A percentile compares a stretch with the other conserved stretches of the same genome.
Conservation (phyloP, 2,888 invertebrate species). For the Germaria angustata region DNA sequence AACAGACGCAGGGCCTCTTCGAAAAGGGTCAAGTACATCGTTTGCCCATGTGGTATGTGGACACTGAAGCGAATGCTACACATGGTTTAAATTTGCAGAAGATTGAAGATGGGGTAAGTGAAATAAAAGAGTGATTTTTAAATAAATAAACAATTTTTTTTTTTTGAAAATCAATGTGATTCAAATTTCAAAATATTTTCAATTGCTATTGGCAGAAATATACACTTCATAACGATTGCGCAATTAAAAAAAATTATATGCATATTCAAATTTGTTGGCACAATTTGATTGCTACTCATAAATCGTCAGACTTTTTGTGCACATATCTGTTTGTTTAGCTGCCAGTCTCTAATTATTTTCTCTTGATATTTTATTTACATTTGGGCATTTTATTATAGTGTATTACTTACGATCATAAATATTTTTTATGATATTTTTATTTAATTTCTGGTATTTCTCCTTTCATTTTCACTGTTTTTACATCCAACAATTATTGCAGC, state of each 20-base stretch:
- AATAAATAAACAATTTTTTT: too few species aligned
- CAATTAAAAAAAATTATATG: not conserved
- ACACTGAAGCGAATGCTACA: constrained; percentile 88
- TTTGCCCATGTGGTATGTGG: constrained; percentile 90
- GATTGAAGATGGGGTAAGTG: constrained; percentile 81
- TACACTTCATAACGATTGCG: not conserved
- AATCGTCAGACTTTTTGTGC: not conserved
- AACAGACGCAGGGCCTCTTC: constrained; percentile 88
- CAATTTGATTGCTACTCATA: not conserved
- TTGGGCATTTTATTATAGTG: not conserved
- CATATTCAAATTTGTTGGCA: not conserved
- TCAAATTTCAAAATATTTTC: constrained; percentile 3
- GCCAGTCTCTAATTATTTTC: not conserved
- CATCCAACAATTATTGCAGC: not conserved
- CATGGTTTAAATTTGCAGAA: constrained; percentile 90
- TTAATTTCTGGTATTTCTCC: constrained; percentile 53
- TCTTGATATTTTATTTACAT: not conserved
- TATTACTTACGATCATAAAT: not conserved
- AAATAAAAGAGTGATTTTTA: not conserved
- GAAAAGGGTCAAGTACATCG: constrained; percentile 83
- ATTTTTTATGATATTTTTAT: constrained; percentile 19
- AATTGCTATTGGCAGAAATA: constrained; percentile 15
- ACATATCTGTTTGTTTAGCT: not conserved
- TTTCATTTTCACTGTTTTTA: constrained; percentile 58
- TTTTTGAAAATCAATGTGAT: too few species aligned